Percentiles rank a stretch among this genome's conserved stretches.
Conservation (phyloP, 2,888 invertebrate species). For the Syrphus vitripennis region DNA sequence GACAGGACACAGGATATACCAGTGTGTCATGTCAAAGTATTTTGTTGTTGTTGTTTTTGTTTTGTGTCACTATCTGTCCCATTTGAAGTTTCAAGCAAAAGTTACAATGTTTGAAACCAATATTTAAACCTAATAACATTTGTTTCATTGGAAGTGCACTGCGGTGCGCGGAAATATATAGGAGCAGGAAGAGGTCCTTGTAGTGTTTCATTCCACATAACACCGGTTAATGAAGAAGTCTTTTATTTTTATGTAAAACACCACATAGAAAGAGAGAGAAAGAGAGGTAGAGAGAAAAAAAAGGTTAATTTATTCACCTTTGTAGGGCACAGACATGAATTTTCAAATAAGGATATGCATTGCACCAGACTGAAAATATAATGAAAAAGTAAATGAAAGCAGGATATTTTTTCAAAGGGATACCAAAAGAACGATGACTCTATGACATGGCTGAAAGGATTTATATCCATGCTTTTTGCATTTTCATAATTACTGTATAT, state of each 20-base stretch:
- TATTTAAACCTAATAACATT: slow-evolving; percentile 11
- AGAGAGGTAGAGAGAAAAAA: background rate
- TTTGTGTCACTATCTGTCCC: slow-evolving; percentile 6
- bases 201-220: background rate
- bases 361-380: slow-evolving; percentile 17
- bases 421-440: slow-evolving; percentile 20
- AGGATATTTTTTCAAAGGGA: slow-evolving; percentile 33
- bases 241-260: background rate
- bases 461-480: slow-evolving; percentile 18
- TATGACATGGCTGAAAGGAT: slow-evolving; percentile 8
- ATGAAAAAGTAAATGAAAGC: slow-evolving; percentile 10
- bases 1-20: slow-evolving; percentile 14
- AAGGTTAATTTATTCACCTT: slow-evolving; percentile 24
- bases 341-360: slow-evolving; percentile 36
- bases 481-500: slow-evolving; percentile 38
- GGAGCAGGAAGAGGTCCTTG: background rate
- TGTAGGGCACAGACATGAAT: slow-evolving; percentile 44
- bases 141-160: background rate
- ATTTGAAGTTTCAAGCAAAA: background rate
- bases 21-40: slow-evolving; percentile 29
- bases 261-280: background rate
- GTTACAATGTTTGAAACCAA: background rate
- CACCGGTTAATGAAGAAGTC: slow-evolving; percentile 28
- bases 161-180: background rate
- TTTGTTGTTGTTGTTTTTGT: background rate